phyloP scores from a whole-genome alignment of 2,888 invertebrate species.

The Conops quadrifasciatus region DNA sequence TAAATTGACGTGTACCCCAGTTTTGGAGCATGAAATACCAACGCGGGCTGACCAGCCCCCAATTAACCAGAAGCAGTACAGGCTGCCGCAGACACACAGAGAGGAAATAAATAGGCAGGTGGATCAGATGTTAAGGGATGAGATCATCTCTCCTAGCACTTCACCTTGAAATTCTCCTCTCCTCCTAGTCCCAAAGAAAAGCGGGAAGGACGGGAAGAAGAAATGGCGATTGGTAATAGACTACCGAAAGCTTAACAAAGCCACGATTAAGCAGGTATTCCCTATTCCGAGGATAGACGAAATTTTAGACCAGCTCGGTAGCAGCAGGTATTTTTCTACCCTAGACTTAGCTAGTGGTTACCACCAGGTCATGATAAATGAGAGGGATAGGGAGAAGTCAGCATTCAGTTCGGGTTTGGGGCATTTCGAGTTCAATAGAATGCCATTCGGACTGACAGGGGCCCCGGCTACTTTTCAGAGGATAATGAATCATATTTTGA shows the following conservation, averaged over 20 bases:
- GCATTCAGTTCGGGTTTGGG: slow-evolving; percentile 36
- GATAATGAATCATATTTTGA: slow-evolving; percentile 4
- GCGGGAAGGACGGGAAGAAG: background rate
- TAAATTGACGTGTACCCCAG: background rate
- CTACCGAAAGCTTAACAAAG: no score
- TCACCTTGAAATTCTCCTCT: background rate
- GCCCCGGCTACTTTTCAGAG: slow-evolving; percentile 46
- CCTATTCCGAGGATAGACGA: slow-evolving; percentile 29
- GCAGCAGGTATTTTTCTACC: slow-evolving; percentile 48
- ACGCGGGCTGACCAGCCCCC: background rate
- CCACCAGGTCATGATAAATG: no score
- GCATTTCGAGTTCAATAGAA: slow-evolving; percentile 51
- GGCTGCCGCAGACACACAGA: background rate
- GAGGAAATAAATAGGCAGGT: background rate
- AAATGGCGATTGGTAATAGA: background rate
- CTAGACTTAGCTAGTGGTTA: no score
- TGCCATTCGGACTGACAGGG: slow-evolving; percentile 52
- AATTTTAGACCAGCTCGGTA: slow-evolving; percentile 23
- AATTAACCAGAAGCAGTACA: slow-evolving; percentile 11
- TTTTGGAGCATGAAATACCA: background rate
- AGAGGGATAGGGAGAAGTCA: no score
- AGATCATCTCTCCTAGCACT: background rate
- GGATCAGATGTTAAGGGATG: background rate
- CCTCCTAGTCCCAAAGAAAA: background rate
- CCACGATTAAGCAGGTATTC: slow-evolving; percentile 17